Base-by-base conservation (phyloP, 2,113 vertebrate species). In the Lasiurus cinereus region DNA sequence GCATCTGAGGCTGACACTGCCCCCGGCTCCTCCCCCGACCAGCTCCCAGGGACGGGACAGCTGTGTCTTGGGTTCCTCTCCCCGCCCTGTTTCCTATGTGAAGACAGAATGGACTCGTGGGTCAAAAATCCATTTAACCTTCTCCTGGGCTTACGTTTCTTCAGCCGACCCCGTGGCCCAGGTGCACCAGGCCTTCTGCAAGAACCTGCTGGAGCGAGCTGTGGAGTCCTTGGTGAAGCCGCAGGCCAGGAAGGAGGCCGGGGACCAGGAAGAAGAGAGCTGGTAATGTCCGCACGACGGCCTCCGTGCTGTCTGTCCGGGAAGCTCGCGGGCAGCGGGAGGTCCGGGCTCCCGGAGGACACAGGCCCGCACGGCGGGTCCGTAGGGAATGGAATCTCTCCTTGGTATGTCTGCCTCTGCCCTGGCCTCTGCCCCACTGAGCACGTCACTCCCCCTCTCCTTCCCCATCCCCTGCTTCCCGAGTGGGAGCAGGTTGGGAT, bases 121-220 rank as follows among this genome's bases (percentile, higher is more conserved):
- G 21, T 48, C 5, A 8, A 72, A 72, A 19, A 29, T 62, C 33
- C 24, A 18, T 15, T 70, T 74, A 83, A 86, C 4, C 36, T 8
- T 59, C 56, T 54, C 69, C 48, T 18, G 66, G 64, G 52, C 50
- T 82, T 72, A 3, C 82, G 94, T 92, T 31, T 90, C 31, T 97
- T 8, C 97, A 99, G 99, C 98, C 3, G 99, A 99, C 97, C 99
- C 99, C 92, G 98, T 99, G 2, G 99, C 99, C 50, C 99, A 99
- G 97, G 99, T 99, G 88, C 99, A 99, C 97, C 99, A 99, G 96
- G 99, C 99, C 0, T 99, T 99, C 98, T 99, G 99, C 98, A 99
- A 99, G 98, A 99, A 99, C 96, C 98, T 99, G 59, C 96, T 99
- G 48, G 99, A 99, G 95, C 98, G 98, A 98, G 99, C 99, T 0